Base-by-base conservation (phyloP, 2,113 vertebrate species). In the Ia io region DNA sequence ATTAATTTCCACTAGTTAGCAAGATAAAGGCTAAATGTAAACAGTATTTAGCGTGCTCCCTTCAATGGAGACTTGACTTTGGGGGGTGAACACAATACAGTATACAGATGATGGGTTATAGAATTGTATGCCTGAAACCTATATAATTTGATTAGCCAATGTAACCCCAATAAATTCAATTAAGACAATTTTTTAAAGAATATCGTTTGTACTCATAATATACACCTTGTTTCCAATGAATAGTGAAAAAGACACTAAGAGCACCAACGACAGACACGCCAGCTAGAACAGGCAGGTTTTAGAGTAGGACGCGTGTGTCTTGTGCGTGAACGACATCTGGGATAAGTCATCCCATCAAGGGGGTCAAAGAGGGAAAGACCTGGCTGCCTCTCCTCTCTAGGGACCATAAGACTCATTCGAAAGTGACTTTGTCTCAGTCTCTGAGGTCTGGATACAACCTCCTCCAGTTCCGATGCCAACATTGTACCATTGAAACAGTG, bases 201-300 rank as follows among this genome's bases (percentile, higher is more conserved):
- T 17, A 47, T 25, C 32, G 47, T 32, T 76, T 82, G 37, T 70
- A 65, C 67, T 87, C n/a, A 28, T 47, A 88, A 74, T 25, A 74
- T 25, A 28, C 53, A 69, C 56, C 67, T 90, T 65, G 8, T 86
- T 67, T 86, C 42, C 40, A 91, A 85, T 69, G 37, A 85, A 37
- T 20, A 37, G 80, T 61, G 67, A 44, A 76, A 97, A 78, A 73
- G 90, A 92, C 88, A 94, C 40, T 23, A 82, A 67, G n/a, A 49
- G 23, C n/a, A 80, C 16, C 9, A 42, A 44, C 10, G 25, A 53
- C 23, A n/a, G 17, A 61, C 28, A 25, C 1, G 32, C 78, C 74
- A 56, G 53, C 79, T 82, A 14, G 40, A 86, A 37, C 2, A 80
- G 37, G 53, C 42, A 79, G 37, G 32, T 40, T 90, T 93, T 22